Base-by-base conservation (phyloP, 2,888 invertebrate genomes). In the Calameuta idolon region DNA sequence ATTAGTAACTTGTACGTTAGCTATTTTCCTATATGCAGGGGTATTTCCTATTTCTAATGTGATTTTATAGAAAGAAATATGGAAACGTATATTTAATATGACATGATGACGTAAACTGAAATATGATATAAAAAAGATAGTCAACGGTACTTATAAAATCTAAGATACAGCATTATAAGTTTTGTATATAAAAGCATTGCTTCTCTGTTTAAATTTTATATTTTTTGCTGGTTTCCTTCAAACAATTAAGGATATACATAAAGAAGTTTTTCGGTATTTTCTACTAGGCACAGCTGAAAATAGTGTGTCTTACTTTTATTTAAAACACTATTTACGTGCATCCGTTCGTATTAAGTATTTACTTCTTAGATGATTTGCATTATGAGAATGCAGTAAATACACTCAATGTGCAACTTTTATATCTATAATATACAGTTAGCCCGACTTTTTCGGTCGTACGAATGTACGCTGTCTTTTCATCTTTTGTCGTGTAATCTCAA, bases 401-500 rank as follows among this genome's bases (percentile, higher is more conserved):
- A 55, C 23, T 23, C 23, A 55, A 55, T 23, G 55, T 55, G 55
- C 55, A 55, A 23, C 5, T 55, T 73, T 34, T 73, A 69, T 30
- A 30, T 74, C n/a, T 12, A 78, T 69, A 73, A 40, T 5, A 77
- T 15, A 34, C 55, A 74, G 68, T 81, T 89, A 92, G 68, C 90
- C 91, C 82, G 92, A 87, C 86, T 94, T 93, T 40, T 92, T 93
- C 73, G 94, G 94, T 86, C 94, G 94, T 5, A 93, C 90, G 88
- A 95, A 94, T 0, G 93, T 92, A 74, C 94, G 92, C 87, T 94
- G 94, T 80, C 94, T 92, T 86, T 94, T 95, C 87, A 94, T 91
- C 82, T 94, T 94, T 85, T 93, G 93, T 76, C 95, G 94, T 35
- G 94, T 92, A 35, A 95, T 90, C 87, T 96, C 96, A 79, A 96